Base-by-base conservation (phyloP, 2,113 vertebrate species). In the Caranx melampygus region DNA sequence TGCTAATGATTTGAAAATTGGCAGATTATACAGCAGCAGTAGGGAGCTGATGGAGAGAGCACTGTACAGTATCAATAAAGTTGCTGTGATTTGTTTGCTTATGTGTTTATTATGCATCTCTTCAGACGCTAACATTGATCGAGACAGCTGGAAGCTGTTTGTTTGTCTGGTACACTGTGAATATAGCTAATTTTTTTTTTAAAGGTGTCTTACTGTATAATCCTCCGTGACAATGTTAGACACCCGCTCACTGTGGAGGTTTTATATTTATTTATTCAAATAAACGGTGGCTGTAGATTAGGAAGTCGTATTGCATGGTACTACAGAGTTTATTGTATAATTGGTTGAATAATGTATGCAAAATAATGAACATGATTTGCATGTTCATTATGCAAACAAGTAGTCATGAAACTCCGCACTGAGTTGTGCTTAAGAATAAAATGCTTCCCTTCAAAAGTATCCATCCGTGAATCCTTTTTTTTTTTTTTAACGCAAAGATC, bases 191-290 rank as follows among this genome's bases (percentile, higher is more conserved):
- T 59, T 61, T 67, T 75, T 67, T 57, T 16, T 60, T 42, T 37
- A 37, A 54, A 87, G 54, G 72, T 83, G 66, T 85, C 40, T 74
- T 15, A 62, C 44, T 64, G 68, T 63, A 54, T 64, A 78, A 78
- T 78, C 51, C 63, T 42, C 79, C 54, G 69, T 42, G 37, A n/a
- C 18, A 59, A 26, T 34, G 62, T 59, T 10, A 65, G 21, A 49
- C 34, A 47, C 26, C 65, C 65, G 12, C 21, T 59, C 45, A 35
- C n/a, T 51, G n/a, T 35, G 37, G 52, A 75, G 47, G 35, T 70
- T 79, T 87, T 61, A 58, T 33, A 69, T 78, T 82, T 64, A 74
- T 82, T 62, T 75, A 84, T 90, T 78, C 73, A 84, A 83, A 85
- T 83, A 72, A 55, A 71, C 10, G 54, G 52, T 37, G 69, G 83